Conservation (phyloP, 2,113 vertebrate genomes). For the Oreochromis tanganicae region DNA sequence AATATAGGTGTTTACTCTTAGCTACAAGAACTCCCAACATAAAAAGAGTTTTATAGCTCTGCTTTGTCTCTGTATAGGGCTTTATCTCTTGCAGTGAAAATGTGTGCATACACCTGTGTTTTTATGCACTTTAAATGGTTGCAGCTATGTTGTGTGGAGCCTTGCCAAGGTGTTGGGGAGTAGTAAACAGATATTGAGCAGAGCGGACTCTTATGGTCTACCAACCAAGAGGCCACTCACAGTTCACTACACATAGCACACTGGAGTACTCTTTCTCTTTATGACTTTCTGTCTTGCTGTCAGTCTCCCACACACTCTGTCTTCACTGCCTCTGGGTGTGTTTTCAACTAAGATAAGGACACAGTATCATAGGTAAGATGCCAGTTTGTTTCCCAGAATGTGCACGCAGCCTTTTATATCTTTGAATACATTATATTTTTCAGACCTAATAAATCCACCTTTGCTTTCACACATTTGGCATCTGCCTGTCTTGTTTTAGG, state of each 20-base stretch:
- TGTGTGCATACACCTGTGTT: background rate
- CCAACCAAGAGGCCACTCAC: conserved; percentile 42
- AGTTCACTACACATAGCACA: conserved; percentile 48
- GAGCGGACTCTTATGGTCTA: conserved; percentile 48
- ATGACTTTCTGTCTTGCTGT: conserved; percentile 4
- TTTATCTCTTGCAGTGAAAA: background rate
- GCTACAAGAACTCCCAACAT: background rate
- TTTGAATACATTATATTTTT: background rate
- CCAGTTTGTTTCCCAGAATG: background rate
- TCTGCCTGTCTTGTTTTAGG: background rate
- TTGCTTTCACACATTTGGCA: background rate
- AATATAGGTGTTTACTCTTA: background rate
- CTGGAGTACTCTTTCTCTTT: conserved; percentile 17
- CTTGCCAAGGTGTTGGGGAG: conserved; percentile 18
- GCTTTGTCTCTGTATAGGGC: background rate
- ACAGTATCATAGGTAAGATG: background rate
- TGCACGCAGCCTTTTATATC: background rate
- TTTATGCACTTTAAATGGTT: background rate
- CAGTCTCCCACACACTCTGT: background rate
- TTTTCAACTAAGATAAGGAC: background rate
- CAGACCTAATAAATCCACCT: background rate
- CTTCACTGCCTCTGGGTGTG: background rate
- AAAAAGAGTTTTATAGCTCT: background rate
- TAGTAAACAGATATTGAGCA: conserved; percentile 57
- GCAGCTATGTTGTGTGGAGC: conserved; percentile 17